These are phyloP conservation scores for Cyphomyrus discorhynchus DNA, from an alignment of 2,113 vertebrate genomes.

Conservation along the genomic window DNA sequence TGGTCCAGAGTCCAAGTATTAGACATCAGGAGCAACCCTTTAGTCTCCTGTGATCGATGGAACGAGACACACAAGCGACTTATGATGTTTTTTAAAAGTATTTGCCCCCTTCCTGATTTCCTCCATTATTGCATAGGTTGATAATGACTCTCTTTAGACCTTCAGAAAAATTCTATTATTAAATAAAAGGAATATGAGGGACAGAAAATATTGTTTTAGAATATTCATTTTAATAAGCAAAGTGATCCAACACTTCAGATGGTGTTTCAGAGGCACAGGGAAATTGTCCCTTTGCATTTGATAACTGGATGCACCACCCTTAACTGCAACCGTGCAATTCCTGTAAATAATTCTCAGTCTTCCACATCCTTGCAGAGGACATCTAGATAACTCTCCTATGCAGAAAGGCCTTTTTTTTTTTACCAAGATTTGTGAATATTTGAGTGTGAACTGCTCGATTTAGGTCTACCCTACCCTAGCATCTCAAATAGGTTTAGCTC, in stretches of 20 bases:
- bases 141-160: neutral
- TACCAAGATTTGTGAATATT: neutral
- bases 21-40: neutral
- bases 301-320: neutral
- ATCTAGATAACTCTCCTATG: neutral
- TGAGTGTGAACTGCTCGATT: neutral
- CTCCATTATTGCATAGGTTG: neutral
- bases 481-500: neutral
- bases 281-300: neutral
- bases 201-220: neutral
- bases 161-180: neutral
- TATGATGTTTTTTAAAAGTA: neutral
- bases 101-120: neutral
- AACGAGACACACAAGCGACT: neutral
- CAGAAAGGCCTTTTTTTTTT: neutral
- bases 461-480: neutral
- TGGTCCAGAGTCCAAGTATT: neutral
- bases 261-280: neutral
- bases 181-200: neutral
- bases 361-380: neutral
- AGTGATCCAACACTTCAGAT: neutral
- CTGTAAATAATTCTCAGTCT: neutral
- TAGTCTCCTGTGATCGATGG: neutral
- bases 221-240: neutral
- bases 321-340: neutral